phyloP scores from a whole-genome alignment of 1,140 invertebrate species.

The Drosophila athabasca region DNA sequence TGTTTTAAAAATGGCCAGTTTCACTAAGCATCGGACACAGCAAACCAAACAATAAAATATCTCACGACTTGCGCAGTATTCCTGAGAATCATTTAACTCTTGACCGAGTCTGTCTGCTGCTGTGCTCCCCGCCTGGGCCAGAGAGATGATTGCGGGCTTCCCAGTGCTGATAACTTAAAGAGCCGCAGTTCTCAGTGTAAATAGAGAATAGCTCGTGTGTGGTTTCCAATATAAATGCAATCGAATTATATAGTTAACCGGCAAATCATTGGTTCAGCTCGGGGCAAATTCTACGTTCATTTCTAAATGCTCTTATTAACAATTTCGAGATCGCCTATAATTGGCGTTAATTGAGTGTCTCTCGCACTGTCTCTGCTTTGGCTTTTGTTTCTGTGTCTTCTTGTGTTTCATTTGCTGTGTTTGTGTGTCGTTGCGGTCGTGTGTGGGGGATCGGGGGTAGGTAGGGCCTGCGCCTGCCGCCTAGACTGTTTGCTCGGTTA shows the following conservation, averaged over 20 bases:
- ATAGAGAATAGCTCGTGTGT: slow-evolving; percentile 47
- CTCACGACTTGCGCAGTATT: too few species aligned
- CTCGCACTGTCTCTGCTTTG: slow-evolving; percentile 17
- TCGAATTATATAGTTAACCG: slow-evolving; percentile 34
- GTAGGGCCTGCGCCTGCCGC: too few species aligned
- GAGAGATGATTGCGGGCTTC: slow-evolving; percentile 24
- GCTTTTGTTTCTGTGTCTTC: slow-evolving; percentile 25
- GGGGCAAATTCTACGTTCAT: slow-evolving; percentile 47
- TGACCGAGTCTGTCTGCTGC: not conserved
- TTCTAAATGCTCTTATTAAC: slow-evolving; percentile 66
- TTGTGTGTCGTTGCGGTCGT: slow-evolving; percentile 16
- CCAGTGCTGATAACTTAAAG: slow-evolving; percentile 45
- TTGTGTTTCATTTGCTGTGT: slow-evolving; percentile 7
- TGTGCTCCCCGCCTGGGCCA: not conserved
- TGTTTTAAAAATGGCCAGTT: too few species aligned
- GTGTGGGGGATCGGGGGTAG: slow-evolving; percentile 16
- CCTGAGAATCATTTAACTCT: not conserved
- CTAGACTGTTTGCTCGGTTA: slow-evolving; percentile 52
- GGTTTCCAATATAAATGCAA: slow-evolving; percentile 40
- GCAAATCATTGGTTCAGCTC: slow-evolving; percentile 15
- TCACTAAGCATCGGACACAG: too few species aligned
- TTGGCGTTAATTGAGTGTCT: slow-evolving; percentile 74
- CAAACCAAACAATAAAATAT: too few species aligned
- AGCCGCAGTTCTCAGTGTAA: slow-evolving; percentile 46
- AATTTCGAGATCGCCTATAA: slow-evolving; percentile 64